A percentile compares a stretch with the other conserved stretches of the same genome.
phyloP scores from a whole-genome alignment of 2,113 vertebrate genomes.

The Leptocoma aspasia region DNA sequence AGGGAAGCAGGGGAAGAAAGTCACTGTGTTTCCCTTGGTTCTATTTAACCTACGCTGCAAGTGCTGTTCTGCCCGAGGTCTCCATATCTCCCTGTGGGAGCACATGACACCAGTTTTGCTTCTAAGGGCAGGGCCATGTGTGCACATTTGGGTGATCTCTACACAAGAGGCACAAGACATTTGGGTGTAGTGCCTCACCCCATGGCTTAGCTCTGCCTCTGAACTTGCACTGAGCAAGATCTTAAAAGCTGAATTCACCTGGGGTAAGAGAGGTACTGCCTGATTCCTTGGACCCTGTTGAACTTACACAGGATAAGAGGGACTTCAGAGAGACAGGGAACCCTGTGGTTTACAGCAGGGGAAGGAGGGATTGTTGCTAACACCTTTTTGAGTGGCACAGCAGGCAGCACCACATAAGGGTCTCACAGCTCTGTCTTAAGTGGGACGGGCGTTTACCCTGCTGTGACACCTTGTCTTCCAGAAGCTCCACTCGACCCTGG shows the following conservation, averaged over 20 bases:
- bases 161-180: fast-evolving
- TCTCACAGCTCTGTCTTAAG: not conserved
- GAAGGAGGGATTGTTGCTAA: not conserved
- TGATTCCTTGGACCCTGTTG: not conserved
- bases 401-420: not conserved
- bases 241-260: not conserved
- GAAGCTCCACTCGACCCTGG: conserved; percentile 39
- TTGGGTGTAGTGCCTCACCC: not conserved
- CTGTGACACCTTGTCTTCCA: not conserved
- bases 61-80: not conserved
- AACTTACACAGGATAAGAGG: not conserved
- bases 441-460: not conserved
- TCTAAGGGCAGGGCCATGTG: not conserved
- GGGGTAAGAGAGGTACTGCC: not conserved
- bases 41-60: fast-evolving
- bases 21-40: not conserved
- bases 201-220: not conserved
- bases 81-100: not conserved
- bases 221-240: not conserved
- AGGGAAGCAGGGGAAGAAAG: not conserved
- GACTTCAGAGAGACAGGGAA: not conserved
- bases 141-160: not conserved
- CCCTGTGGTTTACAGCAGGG: not conserved
- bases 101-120: not conserved
- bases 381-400: not conserved